Percentiles rank a stretch among this genome's conserved stretches.
phyloP scores from a whole-genome alignment of 2,113 vertebrate genomes.

The Corythornis cristatus region DNA sequence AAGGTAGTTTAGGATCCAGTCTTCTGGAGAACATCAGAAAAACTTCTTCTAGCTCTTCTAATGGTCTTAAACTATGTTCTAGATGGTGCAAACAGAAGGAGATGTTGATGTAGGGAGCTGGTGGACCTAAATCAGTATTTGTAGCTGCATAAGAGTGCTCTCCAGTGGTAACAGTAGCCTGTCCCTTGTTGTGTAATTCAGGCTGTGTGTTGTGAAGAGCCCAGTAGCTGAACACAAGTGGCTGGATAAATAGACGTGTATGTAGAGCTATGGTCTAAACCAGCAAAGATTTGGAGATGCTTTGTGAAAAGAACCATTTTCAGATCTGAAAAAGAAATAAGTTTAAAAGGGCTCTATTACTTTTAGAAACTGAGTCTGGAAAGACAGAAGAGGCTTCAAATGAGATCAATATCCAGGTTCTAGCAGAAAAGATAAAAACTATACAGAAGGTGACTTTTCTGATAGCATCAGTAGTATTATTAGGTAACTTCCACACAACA shows the following conservation, averaged over 20 bases:
- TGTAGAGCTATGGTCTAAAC: not conserved
- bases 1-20: not conserved
- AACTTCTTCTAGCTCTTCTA: not conserved
- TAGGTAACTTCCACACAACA: not conserved
- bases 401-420: not conserved
- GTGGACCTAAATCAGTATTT: not conserved
- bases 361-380: not conserved
- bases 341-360: not conserved
- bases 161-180: constrained; percentile 27
- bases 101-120: not conserved
- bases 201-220: not conserved
- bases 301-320: not conserved
- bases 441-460: not conserved
- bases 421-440: not conserved
- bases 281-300: not conserved
- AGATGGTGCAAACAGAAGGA: not conserved
- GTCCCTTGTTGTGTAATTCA: not conserved
- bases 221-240: not conserved
- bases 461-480: not conserved
- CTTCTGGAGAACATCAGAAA: not conserved
- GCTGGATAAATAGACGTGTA: not conserved
- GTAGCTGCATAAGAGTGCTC: constrained; percentile 47
- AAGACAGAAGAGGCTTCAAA: not conserved
- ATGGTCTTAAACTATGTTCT: not conserved
- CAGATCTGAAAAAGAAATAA: not conserved